Evolutionary conservation across 1,140 invertebrate genomes (phyloP).

Genomic region (Mya arenaria): DNA sequence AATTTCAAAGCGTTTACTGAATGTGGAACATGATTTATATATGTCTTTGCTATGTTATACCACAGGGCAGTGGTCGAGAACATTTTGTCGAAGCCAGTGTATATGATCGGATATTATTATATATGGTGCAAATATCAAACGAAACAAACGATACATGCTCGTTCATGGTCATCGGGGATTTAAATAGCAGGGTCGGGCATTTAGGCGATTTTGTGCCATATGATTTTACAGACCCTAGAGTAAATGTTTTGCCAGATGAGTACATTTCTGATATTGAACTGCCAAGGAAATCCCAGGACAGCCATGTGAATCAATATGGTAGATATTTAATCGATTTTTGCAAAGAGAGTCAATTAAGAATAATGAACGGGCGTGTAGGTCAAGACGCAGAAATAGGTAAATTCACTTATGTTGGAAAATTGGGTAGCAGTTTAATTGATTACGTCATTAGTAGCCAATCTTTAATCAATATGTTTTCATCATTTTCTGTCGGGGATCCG

Average conservation of each 20-base stretch:
- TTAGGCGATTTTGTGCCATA: not conserved
- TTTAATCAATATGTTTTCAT: not conserved
- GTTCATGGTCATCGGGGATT: not conserved
- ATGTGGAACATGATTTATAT: not conserved
- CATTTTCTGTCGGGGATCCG: not conserved
- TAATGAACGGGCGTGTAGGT: not conserved
- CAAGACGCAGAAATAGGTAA: slow-evolving; percentile 1
- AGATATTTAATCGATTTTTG: not conserved
- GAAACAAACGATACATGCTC: not conserved
- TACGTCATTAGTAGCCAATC: not conserved
- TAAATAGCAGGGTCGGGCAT: not conserved
- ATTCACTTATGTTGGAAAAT: not conserved
- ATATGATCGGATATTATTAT: not conserved
- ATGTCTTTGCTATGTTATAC: slow-evolving; percentile 16
- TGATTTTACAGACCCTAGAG: not conserved
- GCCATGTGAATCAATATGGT: not conserved
- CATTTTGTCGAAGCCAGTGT: not conserved
- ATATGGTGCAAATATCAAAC: not conserved
- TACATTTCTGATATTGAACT: not conserved
- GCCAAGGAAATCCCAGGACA: not conserved
- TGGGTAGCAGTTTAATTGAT: not conserved
- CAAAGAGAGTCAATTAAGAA: not conserved
- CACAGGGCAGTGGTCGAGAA: not conserved
- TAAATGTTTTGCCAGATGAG: not conserved
- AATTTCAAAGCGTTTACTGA: not conserved